Evolutionary conservation across 2,113 vertebrate genomes (phyloP).

Genomic region (Cyanoramphus novaezelandiae): DNA sequence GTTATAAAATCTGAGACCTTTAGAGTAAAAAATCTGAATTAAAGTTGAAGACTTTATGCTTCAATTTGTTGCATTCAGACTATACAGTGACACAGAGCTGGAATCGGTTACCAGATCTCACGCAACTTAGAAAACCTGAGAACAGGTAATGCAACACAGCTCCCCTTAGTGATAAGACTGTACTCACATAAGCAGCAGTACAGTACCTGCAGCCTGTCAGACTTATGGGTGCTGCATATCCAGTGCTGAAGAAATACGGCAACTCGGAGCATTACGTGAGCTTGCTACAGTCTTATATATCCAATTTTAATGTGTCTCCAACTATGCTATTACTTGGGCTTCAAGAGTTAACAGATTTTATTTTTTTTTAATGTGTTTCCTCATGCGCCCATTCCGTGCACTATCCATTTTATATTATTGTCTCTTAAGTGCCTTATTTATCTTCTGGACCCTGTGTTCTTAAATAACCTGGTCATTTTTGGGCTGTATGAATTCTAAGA

Average conservation of each 20-base stretch:
- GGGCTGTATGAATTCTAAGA: background rate
- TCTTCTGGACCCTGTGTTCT: background rate
- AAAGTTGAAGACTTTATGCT: background rate
- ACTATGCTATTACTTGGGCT: background rate
- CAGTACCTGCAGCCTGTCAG: background rate
- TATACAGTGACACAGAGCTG: background rate
- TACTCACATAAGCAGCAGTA: background rate
- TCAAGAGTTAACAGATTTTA: background rate
- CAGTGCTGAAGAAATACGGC: background rate
- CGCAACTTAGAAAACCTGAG: background rate
- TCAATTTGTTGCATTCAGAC: background rate
- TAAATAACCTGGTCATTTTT: background rate
- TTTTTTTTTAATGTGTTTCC: background rate
- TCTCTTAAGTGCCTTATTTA: background rate
- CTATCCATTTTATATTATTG: too few species aligned
- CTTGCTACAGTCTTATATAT: background rate
- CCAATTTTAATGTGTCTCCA: background rate
- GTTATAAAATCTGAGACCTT: background rate
- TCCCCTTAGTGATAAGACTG: background rate
- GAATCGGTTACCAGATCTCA: background rate
- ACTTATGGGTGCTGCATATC: background rate
- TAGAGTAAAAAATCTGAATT: background rate
- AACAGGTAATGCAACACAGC: background rate
- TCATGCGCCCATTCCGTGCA: accelerated
- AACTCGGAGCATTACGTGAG: background rate